These are phyloP conservation scores for Calycopis cecrops DNA, from an alignment of 1,140 invertebrate species.

Conservation along the genomic window DNA sequence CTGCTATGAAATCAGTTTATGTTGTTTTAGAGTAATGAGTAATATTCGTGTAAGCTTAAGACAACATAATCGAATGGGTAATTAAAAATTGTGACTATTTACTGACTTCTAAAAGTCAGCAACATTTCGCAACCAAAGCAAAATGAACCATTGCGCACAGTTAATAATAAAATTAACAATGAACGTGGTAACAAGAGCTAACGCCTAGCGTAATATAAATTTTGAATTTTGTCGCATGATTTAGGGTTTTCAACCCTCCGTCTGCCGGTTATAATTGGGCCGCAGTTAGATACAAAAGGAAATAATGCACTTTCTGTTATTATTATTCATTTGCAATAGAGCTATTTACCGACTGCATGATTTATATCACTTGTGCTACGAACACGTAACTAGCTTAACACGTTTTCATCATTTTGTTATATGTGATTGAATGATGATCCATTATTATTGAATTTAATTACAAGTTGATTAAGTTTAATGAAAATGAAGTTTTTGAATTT, in stretches of 20 bases:
- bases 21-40: no score
- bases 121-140: no score
- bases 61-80: no score
- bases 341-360: conserved; percentile 30
- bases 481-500: no score
- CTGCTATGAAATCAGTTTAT: no score
- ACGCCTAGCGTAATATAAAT: conserved; percentile 47
- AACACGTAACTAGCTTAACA: neutral
- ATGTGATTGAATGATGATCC: no score
- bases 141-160: no score
- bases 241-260: conserved; percentile 40
- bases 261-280: conserved; percentile 48
- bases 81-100: no score
- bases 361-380: conserved; percentile 14
- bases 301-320: conserved; percentile 39
- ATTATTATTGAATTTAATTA: no score
- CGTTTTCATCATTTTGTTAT: conserved; percentile 24
- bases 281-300: conserved; percentile 46
- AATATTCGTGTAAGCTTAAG: no score
- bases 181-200: neutral
- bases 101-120: no score
- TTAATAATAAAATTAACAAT: conserved; percentile 48
- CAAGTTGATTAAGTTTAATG: no score
- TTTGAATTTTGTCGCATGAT: conserved; percentile 47
- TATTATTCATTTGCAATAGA: conserved; percentile 28